Evolutionary conservation across 2,888 invertebrate species (phyloP), one percentile per base, ranked within the genome.

Genomic region (Elysia crispata): DNA sequence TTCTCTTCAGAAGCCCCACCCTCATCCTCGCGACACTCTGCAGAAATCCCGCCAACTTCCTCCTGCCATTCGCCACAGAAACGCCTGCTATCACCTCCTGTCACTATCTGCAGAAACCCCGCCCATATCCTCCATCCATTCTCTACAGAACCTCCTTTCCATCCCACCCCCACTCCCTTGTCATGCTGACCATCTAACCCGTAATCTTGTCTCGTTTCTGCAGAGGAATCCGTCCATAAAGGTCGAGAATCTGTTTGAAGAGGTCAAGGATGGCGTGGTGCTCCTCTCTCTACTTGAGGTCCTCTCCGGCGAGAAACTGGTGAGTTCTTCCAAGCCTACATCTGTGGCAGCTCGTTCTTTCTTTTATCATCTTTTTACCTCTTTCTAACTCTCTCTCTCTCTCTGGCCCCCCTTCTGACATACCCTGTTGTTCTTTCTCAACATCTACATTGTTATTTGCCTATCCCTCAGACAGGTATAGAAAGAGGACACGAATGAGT

Each of bases 221-320:
- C 85, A 85, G 85, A 81, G 82, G 73, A 69, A 18, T 23, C 98
- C 98, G 93, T 97, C 97, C 90, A 94, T 97, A 93, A 95, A 96
- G 92, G 95, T 98, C 90, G 96, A 97, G 90, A 97, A 98, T 92
- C 94, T 98, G 92, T 98, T 98, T 92, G 96, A 97, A 89, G 98
- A 98, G 93, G 94, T 98, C 88, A 97, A 97, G 93, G 98, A 98
- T 95, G 98, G 98, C 87, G 97, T 97, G 79, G 96, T 95, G 92
- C 94, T 98, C 81, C 94, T 98, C 91, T 97, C 97, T 86, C 94
- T 98, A 90, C 94, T 98, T 87, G 97, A 98, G 94, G 97, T 98
- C 87, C 94, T 98, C 86, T 98, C 98, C 81, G 98, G 98, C 88
- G 98, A 98, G 93, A 96, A 96, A 94, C 94, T 98, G 95, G 97